Percentiles rank a stretch among this genome's conserved stretches.
Evolutionary conservation across 2,797 vertebrate genomes (phyloP).

Genomic region (Anisognathus igniventris): DNA sequence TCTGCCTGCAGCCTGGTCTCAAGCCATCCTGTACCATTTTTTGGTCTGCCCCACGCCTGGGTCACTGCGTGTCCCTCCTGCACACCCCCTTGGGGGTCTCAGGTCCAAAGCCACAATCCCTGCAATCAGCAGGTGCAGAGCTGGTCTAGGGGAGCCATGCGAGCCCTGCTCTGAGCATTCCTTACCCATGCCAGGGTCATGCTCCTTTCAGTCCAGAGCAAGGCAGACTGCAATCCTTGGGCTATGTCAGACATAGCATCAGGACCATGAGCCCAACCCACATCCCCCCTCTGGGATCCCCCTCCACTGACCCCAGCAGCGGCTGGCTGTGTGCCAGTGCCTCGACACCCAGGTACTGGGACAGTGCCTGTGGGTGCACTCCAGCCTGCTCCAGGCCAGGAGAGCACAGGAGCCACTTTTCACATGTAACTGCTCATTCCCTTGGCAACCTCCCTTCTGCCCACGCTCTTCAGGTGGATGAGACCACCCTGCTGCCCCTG

Average conservation of each 20-base stretch:
- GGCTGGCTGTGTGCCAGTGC: not conserved
- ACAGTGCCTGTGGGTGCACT: not conserved
- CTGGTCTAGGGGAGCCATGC: rapidly evolving
- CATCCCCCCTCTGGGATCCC: not conserved
- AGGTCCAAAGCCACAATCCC: not conserved
- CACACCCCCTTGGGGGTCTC: not conserved
- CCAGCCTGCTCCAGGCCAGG: not conserved
- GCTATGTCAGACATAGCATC: not conserved
- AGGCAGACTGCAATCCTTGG: not conserved
- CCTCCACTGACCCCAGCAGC: not conserved
- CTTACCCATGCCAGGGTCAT: not conserved
- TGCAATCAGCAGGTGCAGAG: not conserved
- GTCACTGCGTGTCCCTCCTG: not conserved
- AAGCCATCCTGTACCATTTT: not conserved
- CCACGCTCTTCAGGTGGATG: not conserved
- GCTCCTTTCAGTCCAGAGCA: not conserved
- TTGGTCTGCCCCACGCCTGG: rapidly evolving
- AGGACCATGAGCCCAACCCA: not conserved
- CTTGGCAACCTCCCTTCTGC: not conserved
- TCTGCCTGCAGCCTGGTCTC: not conserved
- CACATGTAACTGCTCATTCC: not conserved
- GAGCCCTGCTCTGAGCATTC: not conserved
- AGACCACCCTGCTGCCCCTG: not conserved
- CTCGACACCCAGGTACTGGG: not conserved
- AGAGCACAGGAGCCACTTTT: not conserved